Evolutionary conservation across 2,888 invertebrate genomes (phyloP).

Genomic region (Chouioia cunea): DNA sequence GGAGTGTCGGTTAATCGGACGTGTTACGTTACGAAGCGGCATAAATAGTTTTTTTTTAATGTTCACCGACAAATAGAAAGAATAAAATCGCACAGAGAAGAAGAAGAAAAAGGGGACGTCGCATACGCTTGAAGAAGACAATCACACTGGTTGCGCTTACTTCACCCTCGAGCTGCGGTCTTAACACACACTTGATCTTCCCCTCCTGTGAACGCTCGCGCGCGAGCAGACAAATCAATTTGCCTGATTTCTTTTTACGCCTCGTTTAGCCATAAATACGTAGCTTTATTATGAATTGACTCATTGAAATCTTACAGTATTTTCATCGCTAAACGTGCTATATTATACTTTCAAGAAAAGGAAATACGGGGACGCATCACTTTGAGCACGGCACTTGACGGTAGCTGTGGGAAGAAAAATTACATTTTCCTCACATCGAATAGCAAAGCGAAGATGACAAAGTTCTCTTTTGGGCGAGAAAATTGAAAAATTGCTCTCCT

Average conservation of each 20-base stretch:
- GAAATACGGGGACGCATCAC: no score
- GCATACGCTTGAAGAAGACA: no score
- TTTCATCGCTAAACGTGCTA: no score
- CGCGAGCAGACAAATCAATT: slow-evolving; percentile 25
- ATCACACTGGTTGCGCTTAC: no score
- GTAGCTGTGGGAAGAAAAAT: slow-evolving; percentile 54
- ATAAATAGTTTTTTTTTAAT: slow-evolving; percentile 16
- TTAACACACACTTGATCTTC: no score
- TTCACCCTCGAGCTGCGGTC: no score
- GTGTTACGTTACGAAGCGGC: neutral
- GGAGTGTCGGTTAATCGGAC: neutral
- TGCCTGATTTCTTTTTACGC: neutral
- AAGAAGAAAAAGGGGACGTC: neutral
- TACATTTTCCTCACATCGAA: slow-evolving; percentile 64
- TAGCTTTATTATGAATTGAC: no score
- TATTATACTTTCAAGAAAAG: no score
- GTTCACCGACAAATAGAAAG: slow-evolving; percentile 34
- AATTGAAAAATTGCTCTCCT: slow-evolving; percentile 67
- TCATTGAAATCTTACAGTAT: no score
- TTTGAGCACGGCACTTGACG: slow-evolving; percentile 21
- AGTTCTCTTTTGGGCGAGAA: slow-evolving; percentile 60
- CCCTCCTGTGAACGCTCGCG: no score
- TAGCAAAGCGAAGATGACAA: slow-evolving; percentile 68
- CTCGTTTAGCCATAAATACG: no score
- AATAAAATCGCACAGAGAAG: no score